Conservation (phyloP, 2,797 vertebrate species). For the Fringilla coelebs region DNA sequence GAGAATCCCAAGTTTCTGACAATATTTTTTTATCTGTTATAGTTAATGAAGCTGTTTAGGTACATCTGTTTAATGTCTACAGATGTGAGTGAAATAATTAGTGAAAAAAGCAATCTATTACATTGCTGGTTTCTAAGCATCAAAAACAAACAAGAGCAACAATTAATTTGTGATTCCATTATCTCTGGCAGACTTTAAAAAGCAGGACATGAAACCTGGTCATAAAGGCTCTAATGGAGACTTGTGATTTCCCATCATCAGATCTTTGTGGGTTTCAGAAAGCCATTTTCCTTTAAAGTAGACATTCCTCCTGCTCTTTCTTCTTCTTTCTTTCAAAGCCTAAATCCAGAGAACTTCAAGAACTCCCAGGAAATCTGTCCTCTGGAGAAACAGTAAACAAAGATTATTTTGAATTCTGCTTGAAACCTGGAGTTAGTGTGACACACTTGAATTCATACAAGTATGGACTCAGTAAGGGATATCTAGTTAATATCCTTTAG, state of each 20-base stretch:
- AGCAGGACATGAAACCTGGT: neutral
- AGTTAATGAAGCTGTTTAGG: slow-evolving; percentile 42
- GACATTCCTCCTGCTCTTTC: neutral
- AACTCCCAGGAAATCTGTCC: slow-evolving; percentile 39
- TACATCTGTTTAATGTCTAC: slow-evolving; percentile 42
- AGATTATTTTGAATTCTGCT: slow-evolving; percentile 15
- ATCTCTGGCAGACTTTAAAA: neutral
- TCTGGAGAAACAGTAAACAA: slow-evolving; percentile 25
- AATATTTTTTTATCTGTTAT: slow-evolving; percentile 16
- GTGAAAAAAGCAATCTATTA: neutral
- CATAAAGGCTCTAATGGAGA: neutral
- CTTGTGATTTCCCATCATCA: neutral
- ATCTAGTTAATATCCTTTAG: slow-evolving; percentile 35
- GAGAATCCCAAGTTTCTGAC: slow-evolving; percentile 28
- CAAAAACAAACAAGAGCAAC: neutral
- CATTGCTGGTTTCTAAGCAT: slow-evolving; percentile 3
- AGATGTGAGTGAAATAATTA: slow-evolving; percentile 1
- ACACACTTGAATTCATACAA: neutral
- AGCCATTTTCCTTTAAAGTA: neutral
- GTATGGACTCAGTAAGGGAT: neutral
- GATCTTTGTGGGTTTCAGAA: neutral
- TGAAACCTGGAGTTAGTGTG: neutral
- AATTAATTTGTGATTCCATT: slow-evolving; percentile 24
- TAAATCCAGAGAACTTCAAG: slow-evolving; percentile 12
- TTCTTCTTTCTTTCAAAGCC: slow-evolving; percentile 25